Evolutionary conservation across 2,797 vertebrate species (phyloP).

Genomic region (Chromis chromis): DNA sequence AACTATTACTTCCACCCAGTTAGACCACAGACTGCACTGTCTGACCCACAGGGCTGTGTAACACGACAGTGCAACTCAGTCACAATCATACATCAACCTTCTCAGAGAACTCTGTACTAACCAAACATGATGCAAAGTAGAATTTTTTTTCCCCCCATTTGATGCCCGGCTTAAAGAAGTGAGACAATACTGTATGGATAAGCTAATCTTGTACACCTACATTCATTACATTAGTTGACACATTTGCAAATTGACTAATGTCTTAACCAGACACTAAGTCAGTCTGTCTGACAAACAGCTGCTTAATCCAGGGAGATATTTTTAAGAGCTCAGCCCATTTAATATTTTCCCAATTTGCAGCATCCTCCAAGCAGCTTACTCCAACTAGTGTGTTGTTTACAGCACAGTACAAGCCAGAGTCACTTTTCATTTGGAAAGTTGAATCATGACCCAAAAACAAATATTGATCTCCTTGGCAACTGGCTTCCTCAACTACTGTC

Average conservation of each 20-base stretch:
- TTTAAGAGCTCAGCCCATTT: constrained; percentile 22
- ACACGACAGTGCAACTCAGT: constrained; percentile 35
- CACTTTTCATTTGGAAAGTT: constrained; percentile 43
- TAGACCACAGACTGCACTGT: constrained; percentile 79
- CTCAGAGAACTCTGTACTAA: not conserved
- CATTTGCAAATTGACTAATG: constrained; percentile 4
- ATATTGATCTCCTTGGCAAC: constrained; percentile 66
- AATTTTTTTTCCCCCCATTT: not conserved
- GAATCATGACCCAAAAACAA: constrained; percentile 56
- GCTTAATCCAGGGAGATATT: constrained; percentile 24
- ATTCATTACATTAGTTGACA: constrained; percentile 20
- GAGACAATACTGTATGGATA: not conserved
- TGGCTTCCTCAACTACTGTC: constrained; percentile 42
- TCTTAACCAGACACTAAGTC: constrained; percentile 21
- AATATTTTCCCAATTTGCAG: constrained; percentile 20
- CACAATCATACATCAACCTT: constrained; percentile 20
- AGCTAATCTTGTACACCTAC: not conserved
- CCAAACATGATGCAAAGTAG: not conserved
- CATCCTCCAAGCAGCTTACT: constrained; percentile 29
- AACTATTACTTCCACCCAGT: constrained; percentile 83
- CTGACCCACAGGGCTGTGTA: constrained; percentile 60
- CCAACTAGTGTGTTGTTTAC: constrained; percentile 35
- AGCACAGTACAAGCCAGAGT: constrained; percentile 32
- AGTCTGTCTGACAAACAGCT: constrained; percentile 29
- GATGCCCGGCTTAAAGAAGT: not conserved